phyloP scores from a whole-genome alignment of 2,888 invertebrate species.

The Drosophila leonis region DNA sequence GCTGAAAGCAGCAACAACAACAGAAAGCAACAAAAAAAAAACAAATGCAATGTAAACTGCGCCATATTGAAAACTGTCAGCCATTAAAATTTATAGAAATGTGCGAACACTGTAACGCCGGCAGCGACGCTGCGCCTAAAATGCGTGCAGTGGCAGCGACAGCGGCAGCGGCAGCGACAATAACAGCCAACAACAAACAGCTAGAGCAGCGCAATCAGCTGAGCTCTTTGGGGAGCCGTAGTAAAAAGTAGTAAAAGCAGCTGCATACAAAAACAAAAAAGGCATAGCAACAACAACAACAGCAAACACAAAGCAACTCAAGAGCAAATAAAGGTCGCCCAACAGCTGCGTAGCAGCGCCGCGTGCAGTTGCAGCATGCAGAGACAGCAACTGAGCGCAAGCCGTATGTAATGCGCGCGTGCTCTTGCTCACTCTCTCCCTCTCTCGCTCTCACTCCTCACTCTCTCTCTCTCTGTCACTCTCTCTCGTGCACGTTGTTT shows the following conservation, averaged over 20 bases:
- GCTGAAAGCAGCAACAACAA: constrained; percentile 12
- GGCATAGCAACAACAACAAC: constrained; percentile 26
- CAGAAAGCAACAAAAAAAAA: not conserved
- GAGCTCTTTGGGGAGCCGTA: constrained; percentile 52
- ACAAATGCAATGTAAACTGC: constrained; percentile 63
- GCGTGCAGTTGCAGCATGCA: constrained; percentile 48
- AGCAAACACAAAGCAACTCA: constrained; percentile 54
- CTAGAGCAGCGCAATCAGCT: constrained; percentile 49
- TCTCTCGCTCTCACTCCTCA: constrained; percentile 24
- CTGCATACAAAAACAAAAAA: constrained; percentile 36
- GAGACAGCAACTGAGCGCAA: constrained; percentile 40
- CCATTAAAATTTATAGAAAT: constrained; percentile 72
- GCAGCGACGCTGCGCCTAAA: constrained; percentile 54
- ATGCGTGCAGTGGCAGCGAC: constrained; percentile 45
- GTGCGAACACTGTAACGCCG: constrained; percentile 41
- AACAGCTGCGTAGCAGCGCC: constrained; percentile 70
- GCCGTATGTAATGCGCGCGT: constrained; percentile 44
- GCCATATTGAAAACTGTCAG: constrained; percentile 74
- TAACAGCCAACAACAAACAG: constrained; percentile 8
- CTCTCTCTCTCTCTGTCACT: constrained; percentile 22
- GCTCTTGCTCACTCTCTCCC: constrained; percentile 24
- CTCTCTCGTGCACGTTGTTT: constrained; percentile 18
- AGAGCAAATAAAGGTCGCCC: constrained; percentile 79
- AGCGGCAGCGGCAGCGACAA: constrained; percentile 11
- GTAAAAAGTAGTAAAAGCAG: constrained; percentile 68